These are phyloP conservation scores for Paralichthys olivaceus DNA, from an alignment of 2,113 vertebrate species.

Conservation along the genomic window DNA sequence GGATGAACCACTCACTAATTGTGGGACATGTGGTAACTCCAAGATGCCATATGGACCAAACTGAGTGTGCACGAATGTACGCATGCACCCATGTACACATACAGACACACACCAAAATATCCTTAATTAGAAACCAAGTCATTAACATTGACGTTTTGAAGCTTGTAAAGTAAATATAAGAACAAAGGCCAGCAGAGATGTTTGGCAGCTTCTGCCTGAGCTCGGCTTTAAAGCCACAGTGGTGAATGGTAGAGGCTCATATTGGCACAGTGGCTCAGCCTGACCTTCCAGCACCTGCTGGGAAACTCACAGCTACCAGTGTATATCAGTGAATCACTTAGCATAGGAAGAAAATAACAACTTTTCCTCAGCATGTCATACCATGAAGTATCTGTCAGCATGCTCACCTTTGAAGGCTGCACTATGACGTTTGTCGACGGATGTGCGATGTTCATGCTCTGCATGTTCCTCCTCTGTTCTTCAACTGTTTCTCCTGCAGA, in stretches of 20 bases:
- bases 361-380: not conserved
- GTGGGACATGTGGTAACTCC: slow-evolving; percentile 27
- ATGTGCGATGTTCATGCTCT: slow-evolving; percentile 59
- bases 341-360: not conserved
- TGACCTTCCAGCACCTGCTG: slow-evolving; percentile 29
- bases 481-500: slow-evolving; percentile 85
- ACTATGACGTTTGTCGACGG: slow-evolving; percentile 77
- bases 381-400: not conserved
- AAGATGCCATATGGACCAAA: slow-evolving; percentile 21
- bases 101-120: not conserved
- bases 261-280: slow-evolving; percentile 22
- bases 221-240: not conserved
- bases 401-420: slow-evolving; percentile 84
- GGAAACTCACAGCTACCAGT: not conserved
- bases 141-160: not conserved
- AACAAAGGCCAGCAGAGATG: slow-evolving; percentile 1
- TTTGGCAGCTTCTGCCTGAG: slow-evolving; percentile 19
- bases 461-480: slow-evolving; percentile 79
- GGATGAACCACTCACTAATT: slow-evolving; percentile 10
- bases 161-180: not conserved
- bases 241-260: slow-evolving; percentile 34
- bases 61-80: too few relatives aligned
- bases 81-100: not conserved
- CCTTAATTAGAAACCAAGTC: slow-evolving; percentile 38
- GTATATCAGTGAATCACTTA: too few relatives aligned